Base-by-base conservation (phyloP, 1,140 invertebrate species). In the Heliconius congener region DNA sequence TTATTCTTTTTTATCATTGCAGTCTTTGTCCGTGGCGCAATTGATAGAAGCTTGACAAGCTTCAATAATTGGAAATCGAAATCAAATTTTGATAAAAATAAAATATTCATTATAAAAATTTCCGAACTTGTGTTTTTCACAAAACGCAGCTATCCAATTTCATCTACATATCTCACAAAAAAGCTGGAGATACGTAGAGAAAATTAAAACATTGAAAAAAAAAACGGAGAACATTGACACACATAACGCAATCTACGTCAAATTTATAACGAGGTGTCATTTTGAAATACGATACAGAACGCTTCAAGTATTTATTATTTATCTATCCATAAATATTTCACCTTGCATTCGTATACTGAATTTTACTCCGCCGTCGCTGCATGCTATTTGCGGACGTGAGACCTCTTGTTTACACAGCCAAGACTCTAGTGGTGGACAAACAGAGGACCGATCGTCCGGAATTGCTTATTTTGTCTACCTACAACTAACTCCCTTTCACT, bases 391-490 rank as follows among this genome's bases (percentile, higher is more conserved):
- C 93, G 85, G 90, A 93, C 92, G 92, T 93, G 91, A 92, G 90
- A 87, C 90, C 88, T 88, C 82, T 74, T 93, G 90, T 94, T 94
- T 93, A 88, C 89, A 46, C 87, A 93, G 89, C 90, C 91, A 91
- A 91, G 88, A 85, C 91, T 94, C 91, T 93, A 94, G 93, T 93
- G 92, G 91, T 92, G 87, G 88, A 89, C 92, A 93, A 94, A 93
- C 90, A 94, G 86, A 86, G 89, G 90, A 89, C 90, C 88, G 88
- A 93, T 92, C 91, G 90, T 83, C 90, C 88, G 90, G 91, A 93
- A 93, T 94, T 94, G 92, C 93, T 93, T 93, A 94, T 94, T 94
- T 94, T 94, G 91, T 93, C 87, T 89, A 88, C 91, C 89, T 92
- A 93, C 91, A 92, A 27, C 60, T 86, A 83, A 86, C 84, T 90